Conservation (phyloP, 2,888 invertebrate species). For the Torymus texanus region DNA sequence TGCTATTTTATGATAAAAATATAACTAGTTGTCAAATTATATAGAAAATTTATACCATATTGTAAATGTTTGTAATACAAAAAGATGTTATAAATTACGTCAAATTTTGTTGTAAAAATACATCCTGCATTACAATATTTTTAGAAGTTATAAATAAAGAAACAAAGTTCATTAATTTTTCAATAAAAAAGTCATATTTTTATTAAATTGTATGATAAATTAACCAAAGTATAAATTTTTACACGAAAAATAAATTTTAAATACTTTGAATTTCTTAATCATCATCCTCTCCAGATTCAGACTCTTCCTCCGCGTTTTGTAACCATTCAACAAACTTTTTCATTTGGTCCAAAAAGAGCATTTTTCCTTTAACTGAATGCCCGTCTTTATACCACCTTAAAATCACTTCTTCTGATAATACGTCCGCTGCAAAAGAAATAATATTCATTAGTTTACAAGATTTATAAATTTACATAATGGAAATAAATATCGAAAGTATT, state of each 20-base stretch:
- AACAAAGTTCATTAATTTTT: neutral
- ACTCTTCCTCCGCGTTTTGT: constrained; percentile 95
- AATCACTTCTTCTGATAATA: constrained; percentile 95
- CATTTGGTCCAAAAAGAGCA: constrained; percentile 98
- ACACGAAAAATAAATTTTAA: constrained; percentile 34
- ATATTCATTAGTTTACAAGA: constrained; percentile 16
- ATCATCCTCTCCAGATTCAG: constrained; percentile 79
- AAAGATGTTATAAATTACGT: too few species aligned
- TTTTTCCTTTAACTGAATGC: constrained; percentile 95
- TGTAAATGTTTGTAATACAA: too few species aligned
- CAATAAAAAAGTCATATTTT: constrained; percentile 11
- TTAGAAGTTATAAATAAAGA: too few species aligned
- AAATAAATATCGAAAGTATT: too few species aligned
- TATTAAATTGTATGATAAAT: constrained; percentile 19
- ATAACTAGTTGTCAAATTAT: too few species aligned
- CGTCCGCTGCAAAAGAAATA: constrained; percentile 81
- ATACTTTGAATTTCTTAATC: constrained; percentile 69
- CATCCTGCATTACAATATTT: too few species aligned
- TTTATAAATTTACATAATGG: too few species aligned
- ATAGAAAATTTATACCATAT: too few species aligned
- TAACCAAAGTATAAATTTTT: constrained; percentile 15
- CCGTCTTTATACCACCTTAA: constrained; percentile 97
- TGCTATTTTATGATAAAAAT: too few species aligned
- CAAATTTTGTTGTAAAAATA: too few species aligned
- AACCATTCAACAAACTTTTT: constrained; percentile 98